Conservation (phyloP, 2,888 invertebrate genomes). For the Ditylenchus weischeri region DNA sequence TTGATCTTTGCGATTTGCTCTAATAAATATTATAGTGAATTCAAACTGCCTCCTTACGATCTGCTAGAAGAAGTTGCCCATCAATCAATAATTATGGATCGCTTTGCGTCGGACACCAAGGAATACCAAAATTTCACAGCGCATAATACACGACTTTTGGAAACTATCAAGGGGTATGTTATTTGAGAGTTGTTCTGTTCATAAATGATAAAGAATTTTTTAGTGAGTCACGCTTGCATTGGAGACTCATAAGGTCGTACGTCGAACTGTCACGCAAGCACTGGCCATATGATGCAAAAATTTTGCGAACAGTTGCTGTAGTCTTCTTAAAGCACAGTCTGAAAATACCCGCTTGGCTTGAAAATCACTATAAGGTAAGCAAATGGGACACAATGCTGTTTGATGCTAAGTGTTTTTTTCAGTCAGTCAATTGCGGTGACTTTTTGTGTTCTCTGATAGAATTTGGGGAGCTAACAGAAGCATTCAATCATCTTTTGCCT, state of each 20-base stretch:
- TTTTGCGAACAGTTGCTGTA: constrained; percentile 30
- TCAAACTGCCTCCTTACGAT: constrained; percentile 30
- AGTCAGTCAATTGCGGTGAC: constrained; percentile 43
- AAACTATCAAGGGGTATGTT: too few relatives aligned
- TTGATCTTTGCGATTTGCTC: constrained; percentile 19
- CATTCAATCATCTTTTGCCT: constrained; percentile 26
- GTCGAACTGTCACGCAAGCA: constrained; percentile 28
- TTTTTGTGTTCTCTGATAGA: constrained; percentile 44
- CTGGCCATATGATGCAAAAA: constrained; percentile 20
- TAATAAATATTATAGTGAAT: constrained; percentile 30
- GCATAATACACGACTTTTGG: too few relatives aligned
- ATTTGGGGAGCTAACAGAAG: constrained; percentile 36
- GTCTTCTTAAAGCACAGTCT: constrained; percentile 24
- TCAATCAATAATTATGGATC: constrained; percentile 34
- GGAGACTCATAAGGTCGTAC: constrained; percentile 37
- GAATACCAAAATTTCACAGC: too few relatives aligned
- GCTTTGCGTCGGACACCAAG: too few relatives aligned
- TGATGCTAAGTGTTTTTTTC: constrained; percentile 7
- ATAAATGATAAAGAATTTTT: too few relatives aligned
- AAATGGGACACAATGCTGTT: not conserved
- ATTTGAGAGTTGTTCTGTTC: too few relatives aligned
- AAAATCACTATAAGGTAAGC: constrained; percentile 26
- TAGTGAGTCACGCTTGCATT: constrained; percentile 24
- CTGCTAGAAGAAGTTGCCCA: constrained; percentile 35
- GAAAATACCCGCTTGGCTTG: constrained; percentile 35